These are phyloP conservation scores for Presbytis comata DNA, from an alignment of 2,797 vertebrate genomes.

Conservation along the genomic window DNA sequence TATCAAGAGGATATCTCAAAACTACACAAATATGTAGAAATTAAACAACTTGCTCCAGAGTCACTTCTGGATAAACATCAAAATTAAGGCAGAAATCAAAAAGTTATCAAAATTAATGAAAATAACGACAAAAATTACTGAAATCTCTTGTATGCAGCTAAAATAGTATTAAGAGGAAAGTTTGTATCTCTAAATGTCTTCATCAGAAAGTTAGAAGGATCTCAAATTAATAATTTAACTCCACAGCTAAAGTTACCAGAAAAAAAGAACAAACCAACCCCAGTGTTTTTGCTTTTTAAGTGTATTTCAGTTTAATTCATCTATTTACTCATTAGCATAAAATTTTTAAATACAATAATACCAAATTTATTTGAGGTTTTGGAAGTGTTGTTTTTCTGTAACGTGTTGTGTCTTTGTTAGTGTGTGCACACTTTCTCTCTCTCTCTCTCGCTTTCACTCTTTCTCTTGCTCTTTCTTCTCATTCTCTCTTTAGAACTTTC, in stretches of 20 bases:
- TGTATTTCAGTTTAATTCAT: background rate
- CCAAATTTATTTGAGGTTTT: background rate
- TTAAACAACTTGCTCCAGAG: background rate
- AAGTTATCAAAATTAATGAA: background rate
- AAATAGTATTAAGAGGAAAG: background rate
- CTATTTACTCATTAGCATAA: background rate
- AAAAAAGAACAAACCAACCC: background rate
- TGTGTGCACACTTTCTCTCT: accelerated
- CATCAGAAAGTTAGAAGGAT: background rate
- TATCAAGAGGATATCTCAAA: background rate
- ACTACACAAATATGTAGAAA: background rate
- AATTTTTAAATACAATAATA: background rate
- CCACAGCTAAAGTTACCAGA: background rate
- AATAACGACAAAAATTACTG: background rate
- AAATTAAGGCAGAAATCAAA: background rate
- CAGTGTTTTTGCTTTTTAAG: background rate
- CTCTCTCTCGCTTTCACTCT: too few species aligned
- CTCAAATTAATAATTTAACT: background rate
- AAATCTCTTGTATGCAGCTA: background rate
- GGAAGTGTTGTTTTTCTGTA: background rate
- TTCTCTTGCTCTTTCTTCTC: background rate
- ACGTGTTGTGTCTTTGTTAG: background rate
- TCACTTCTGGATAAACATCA: background rate
- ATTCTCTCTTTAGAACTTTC: background rate
- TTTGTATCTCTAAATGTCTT: background rate